These are phyloP conservation scores for Agriopis marginaria DNA, from an alignment of 2,888 invertebrate genomes.

Conservation along the genomic window DNA sequence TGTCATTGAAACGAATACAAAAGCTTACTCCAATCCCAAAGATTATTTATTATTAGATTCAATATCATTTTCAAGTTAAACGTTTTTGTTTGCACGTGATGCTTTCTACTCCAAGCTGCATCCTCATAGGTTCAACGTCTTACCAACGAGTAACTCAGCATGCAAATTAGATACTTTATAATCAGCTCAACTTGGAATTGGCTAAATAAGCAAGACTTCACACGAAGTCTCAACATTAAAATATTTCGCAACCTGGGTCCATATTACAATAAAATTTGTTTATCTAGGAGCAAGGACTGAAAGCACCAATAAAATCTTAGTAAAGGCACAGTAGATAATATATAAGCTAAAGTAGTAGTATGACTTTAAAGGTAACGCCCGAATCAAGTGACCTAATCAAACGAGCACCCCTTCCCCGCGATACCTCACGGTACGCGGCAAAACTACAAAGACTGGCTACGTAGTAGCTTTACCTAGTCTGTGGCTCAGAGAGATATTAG, in stretches of 20 bases:
- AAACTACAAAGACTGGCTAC: no score
- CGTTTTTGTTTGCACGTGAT: slow-evolving; percentile 7
- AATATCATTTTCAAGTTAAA: not conserved
- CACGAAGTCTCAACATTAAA: slow-evolving; percentile 28
- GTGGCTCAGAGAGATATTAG: no score
- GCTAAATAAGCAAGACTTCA: slow-evolving; percentile 30
- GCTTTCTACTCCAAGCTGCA: slow-evolving; percentile 32
- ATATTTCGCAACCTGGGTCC: slow-evolving; percentile 34
- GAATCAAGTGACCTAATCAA: no score
- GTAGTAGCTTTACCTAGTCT: no score
- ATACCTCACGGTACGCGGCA: no score
- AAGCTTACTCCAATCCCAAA: no score
- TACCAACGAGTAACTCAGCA: slow-evolving; percentile 29
- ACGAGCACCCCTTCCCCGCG: no score
- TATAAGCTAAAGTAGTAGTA: no score
- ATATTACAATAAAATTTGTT: slow-evolving; percentile 31
- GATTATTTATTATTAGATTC: no score
- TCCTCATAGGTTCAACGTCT: slow-evolving; percentile 33
- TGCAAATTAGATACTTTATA: slow-evolving; percentile 40
- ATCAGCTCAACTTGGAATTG: slow-evolving; percentile 30
- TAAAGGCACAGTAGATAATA: slow-evolving; percentile 23
- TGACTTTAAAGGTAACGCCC: no score
- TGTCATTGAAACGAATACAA: not conserved
- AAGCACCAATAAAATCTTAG: slow-evolving; percentile 51
- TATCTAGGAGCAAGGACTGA: slow-evolving; percentile 32